Evolutionary conservation across 1,140 invertebrate genomes (phyloP).

Genomic region (Olivierus martensii): DNA sequence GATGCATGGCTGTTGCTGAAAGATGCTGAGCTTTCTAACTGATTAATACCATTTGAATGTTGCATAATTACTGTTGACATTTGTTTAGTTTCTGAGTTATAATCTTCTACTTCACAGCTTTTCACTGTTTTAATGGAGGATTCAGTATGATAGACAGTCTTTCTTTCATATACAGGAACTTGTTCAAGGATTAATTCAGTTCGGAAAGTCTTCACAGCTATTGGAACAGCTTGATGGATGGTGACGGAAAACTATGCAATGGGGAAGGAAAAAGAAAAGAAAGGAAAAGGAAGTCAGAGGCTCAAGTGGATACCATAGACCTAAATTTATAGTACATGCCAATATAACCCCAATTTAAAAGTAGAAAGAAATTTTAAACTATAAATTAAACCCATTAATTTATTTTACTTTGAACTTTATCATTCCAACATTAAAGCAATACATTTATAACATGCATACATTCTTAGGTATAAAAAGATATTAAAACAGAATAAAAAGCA

Average conservation of each 20-base stretch:
- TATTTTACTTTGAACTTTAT: too few species aligned
- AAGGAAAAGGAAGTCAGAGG: conserved; percentile 12
- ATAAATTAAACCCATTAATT: too few species aligned
- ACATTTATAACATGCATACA: too few species aligned
- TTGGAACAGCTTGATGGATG: conserved; percentile 31
- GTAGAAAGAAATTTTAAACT: too few species aligned
- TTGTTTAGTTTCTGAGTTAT: not conserved
- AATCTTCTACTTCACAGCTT: not conserved
- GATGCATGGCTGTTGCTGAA: too few species aligned
- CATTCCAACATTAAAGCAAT: too few species aligned
- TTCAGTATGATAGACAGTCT: not conserved
- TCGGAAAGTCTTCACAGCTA: conserved; percentile 54
- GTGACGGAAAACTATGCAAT: conserved; percentile 13
- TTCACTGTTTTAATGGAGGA: not conserved
- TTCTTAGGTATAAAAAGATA: too few species aligned
- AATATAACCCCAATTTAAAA: too few species aligned
- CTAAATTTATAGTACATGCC: too few species aligned
- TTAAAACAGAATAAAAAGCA: too few species aligned
- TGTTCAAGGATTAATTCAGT: conserved; percentile 52
- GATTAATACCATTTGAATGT: too few species aligned
- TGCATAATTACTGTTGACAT: not conserved
- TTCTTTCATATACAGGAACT: conserved; percentile 2
- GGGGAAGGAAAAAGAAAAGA: conserved; percentile 4
- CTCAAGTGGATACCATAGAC: not conserved
- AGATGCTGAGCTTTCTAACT: too few species aligned